Evolutionary conservation across 2,113 vertebrate genomes (phyloP).

Genomic region (Colossoma macropomum): DNA sequence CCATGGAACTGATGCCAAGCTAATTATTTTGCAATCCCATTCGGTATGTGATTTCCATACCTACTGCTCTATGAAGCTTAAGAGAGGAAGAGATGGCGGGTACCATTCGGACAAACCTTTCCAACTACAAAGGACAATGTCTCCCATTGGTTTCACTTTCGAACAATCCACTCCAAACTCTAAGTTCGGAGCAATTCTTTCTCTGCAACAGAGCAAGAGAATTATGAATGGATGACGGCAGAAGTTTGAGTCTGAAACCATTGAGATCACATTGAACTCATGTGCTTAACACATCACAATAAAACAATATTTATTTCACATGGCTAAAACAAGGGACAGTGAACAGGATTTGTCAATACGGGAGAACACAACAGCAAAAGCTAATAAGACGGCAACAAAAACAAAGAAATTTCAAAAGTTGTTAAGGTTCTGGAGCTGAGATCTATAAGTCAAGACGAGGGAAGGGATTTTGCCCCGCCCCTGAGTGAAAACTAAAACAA

Average conservation of each 20-base stretch:
- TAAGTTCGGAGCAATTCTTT: slow-evolving; percentile 25
- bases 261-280: slow-evolving; percentile 55
- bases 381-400: slow-evolving; percentile 29
- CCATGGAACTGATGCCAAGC: background rate
- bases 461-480: background rate
- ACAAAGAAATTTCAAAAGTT: slow-evolving; percentile 32
- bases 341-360: slow-evolving; percentile 40
- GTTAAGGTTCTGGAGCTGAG: background rate
- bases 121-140: slow-evolving; percentile 42
- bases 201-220: slow-evolving; percentile 35
- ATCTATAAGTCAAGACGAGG: slow-evolving; percentile 60
- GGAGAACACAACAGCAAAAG: slow-evolving; percentile 48
- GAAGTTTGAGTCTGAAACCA: slow-evolving; percentile 41
- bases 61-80: background rate
- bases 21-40: slow-evolving; percentile 34
- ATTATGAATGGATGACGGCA: slow-evolving; percentile 2
- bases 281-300: slow-evolving; percentile 35
- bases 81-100: slow-evolving; percentile 26
- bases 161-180: slow-evolving; percentile 22
- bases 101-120: slow-evolving; percentile 57
- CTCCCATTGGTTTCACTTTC: slow-evolving; percentile 58
- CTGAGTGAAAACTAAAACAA: slow-evolving; percentile 32
- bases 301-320: slow-evolving; percentile 53
- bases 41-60: slow-evolving; percentile 19
- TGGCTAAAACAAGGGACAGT: slow-evolving; percentile 54